phyloP scores from a whole-genome alignment of 2,888 invertebrate genomes.

The Euplagia quadripunctaria region DNA sequence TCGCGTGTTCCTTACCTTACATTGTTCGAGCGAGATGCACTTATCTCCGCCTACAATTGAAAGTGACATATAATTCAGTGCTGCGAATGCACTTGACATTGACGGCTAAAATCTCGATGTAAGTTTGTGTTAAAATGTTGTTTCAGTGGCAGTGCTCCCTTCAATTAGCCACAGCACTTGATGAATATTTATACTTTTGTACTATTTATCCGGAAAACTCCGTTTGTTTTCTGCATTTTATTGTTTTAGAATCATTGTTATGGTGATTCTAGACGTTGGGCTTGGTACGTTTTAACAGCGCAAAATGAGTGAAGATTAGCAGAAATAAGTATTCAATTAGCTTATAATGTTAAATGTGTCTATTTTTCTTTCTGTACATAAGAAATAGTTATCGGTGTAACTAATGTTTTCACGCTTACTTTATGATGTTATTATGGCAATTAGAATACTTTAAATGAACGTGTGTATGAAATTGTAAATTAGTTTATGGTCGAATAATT shows the following conservation, averaged over 20 bases:
- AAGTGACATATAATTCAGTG: conserved; percentile 61
- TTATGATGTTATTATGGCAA: conserved; percentile 41
- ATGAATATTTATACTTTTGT: conserved; percentile 75
- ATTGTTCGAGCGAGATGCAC: conserved; percentile 70
- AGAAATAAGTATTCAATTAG: conserved; percentile 76
- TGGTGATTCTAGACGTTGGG: conserved; percentile 73
- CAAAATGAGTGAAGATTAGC: conserved; percentile 74
- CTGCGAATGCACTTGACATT: conserved; percentile 76
- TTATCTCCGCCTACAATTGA: conserved; percentile 63
- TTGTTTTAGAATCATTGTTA: conserved; percentile 81
- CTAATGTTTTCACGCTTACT: conserved; percentile 51
- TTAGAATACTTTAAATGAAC: conserved; percentile 37
- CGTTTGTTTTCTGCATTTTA: conserved; percentile 71
- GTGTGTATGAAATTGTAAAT: conserved; percentile 23
- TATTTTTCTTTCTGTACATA: conserved; percentile 57
- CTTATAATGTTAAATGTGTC: conserved; percentile 62
- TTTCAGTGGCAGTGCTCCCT: conserved; percentile 70
- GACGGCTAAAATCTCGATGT: conserved; percentile 56
- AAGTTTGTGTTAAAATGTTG: conserved; percentile 57
- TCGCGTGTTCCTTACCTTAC: conserved; percentile 66
- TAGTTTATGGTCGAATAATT: conserved; percentile 30
- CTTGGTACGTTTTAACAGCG: conserved; percentile 65
- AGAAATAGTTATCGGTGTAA: conserved; percentile 54
- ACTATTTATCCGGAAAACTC: conserved; percentile 73
- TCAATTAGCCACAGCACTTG: conserved; percentile 63